These are phyloP conservation scores for Thomomys bottae DNA, from an alignment of 2,113 vertebrate species.

Conservation along the genomic window DNA sequence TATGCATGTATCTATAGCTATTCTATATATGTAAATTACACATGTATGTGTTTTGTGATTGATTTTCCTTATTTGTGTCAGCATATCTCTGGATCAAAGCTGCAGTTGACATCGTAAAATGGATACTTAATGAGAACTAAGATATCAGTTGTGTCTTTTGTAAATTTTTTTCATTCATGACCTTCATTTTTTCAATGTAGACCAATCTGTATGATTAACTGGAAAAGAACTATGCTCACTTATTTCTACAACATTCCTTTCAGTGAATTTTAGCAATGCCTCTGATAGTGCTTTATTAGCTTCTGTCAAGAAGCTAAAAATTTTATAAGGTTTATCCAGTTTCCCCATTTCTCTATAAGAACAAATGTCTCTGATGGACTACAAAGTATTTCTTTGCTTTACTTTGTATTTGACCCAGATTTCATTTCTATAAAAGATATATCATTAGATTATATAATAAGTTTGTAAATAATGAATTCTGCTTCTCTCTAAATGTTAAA, in stretches of 20 bases:
- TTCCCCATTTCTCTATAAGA: background rate
- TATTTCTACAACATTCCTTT: background rate
- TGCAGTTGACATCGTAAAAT: background rate
- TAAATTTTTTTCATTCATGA: background rate
- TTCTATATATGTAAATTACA: too few relatives aligned
- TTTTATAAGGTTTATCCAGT: background rate
- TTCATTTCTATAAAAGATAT: background rate
- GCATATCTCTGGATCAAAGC: background rate
- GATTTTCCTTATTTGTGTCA: background rate
- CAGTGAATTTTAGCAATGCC: background rate
- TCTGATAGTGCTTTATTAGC: background rate
- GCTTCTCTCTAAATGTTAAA: background rate
- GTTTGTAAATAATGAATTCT: background rate
- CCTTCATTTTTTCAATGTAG: background rate
- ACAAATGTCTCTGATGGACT: background rate
- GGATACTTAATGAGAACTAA: background rate
- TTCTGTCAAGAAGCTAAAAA: background rate
- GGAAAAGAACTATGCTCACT: background rate
- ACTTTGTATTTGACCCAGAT: background rate
- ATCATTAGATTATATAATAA: background rate
- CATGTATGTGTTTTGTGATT: too few relatives aligned
- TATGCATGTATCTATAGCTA: too few relatives aligned
- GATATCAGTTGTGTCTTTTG: background rate
- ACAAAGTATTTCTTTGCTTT: background rate
- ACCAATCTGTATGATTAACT: background rate